Conservation (phyloP, 1,140 invertebrate genomes). For the Leptoteleia sp. region DNA sequence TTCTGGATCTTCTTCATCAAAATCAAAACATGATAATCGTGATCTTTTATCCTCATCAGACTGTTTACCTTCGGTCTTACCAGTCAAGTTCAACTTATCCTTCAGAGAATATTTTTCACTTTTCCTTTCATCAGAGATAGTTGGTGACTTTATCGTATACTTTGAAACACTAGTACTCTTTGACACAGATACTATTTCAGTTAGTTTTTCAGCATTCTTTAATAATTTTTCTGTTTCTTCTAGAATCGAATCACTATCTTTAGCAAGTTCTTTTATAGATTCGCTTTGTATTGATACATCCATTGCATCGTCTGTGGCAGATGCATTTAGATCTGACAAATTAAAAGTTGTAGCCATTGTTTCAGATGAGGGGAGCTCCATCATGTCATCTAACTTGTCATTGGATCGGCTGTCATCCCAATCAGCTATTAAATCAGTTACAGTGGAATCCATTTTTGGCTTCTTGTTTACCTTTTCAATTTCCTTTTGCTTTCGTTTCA, state of each 20-base stretch:
- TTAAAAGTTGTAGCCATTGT: no score
- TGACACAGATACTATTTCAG: slow-evolving; percentile 23
- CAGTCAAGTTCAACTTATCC: slow-evolving; percentile 30
- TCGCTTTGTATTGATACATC: slow-evolving; percentile 15
- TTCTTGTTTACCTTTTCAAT: slow-evolving; percentile 74
- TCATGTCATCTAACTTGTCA: slow-evolving; percentile 61
- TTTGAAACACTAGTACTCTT: slow-evolving; percentile 24
- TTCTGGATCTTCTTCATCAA: slow-evolving; percentile 82
- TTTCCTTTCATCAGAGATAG: slow-evolving; percentile 31
- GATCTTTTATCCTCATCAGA: slow-evolving; percentile 75
- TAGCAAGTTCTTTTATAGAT: slow-evolving; percentile 35
- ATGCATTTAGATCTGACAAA: no score
- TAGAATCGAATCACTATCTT: slow-evolving; percentile 30
- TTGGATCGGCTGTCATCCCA: slow-evolving; percentile 79
- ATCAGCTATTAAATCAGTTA: slow-evolving; percentile 78
- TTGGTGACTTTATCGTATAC: slow-evolving; percentile 40
- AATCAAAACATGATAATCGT: slow-evolving; percentile 83
- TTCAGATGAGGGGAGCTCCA: slow-evolving; percentile 37
- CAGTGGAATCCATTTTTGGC: slow-evolving; percentile 76
- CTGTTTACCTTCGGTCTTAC: slow-evolving; percentile 38
- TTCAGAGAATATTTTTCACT: slow-evolving; percentile 48
- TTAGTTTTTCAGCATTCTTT: slow-evolving; percentile 66
- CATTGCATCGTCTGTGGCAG: no score
- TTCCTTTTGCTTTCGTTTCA: slow-evolving; percentile 75
- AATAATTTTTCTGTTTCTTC: slow-evolving; percentile 74